Conservation (phyloP, 2,797 vertebrate species). For the Mastacembelus armatus region DNA sequence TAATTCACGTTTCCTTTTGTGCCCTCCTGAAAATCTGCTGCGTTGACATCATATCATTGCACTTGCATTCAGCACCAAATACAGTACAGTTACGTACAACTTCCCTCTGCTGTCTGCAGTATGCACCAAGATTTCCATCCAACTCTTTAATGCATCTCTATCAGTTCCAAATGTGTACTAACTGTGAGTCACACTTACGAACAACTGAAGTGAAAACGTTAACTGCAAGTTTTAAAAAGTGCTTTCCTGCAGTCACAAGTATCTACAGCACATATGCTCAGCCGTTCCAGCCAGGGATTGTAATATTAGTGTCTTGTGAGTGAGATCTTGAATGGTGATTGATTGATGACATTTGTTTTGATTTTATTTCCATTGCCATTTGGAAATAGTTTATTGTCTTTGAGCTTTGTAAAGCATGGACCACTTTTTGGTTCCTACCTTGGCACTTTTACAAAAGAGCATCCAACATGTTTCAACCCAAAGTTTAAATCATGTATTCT, state of each 20-base stretch:
- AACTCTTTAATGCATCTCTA: slow-evolving; percentile 12
- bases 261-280: slow-evolving; percentile 45
- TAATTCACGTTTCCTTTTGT: slow-evolving; percentile 51
- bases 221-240: slow-evolving; percentile 3
- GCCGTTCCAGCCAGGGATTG: slow-evolving; percentile 52
- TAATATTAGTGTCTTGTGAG: slow-evolving; percentile 19
- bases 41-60: slow-evolving; percentile 52
- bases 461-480: slow-evolving; percentile 61
- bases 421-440: slow-evolving; percentile 47
- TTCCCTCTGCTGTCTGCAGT: slow-evolving; percentile 33
- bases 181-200: slow-evolving; percentile 40
- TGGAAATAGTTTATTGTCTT: slow-evolving; percentile 48
- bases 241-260: slow-evolving; percentile 39
- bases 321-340: slow-evolving; percentile 43
- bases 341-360: slow-evolving; percentile 49
- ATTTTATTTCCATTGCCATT: slow-evolving; percentile 52
- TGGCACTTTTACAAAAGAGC: slow-evolving; percentile 65
- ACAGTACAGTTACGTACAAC: slow-evolving; percentile 27
- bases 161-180: slow-evolving; percentile 38
- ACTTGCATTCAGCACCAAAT: slow-evolving; percentile 61
- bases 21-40: slow-evolving; percentile 52
- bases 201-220: slow-evolving; percentile 38
- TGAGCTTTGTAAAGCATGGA: slow-evolving; percentile 63
- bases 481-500: slow-evolving; percentile 59
- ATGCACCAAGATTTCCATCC: slow-evolving; percentile 20